A percentile compares a stretch with the other conserved stretches of the same genome.
These are phyloP conservation scores for Orbicella faveolata DNA, from an alignment of 64 coral and sea anemone species.

Conservation along the genomic window DNA sequence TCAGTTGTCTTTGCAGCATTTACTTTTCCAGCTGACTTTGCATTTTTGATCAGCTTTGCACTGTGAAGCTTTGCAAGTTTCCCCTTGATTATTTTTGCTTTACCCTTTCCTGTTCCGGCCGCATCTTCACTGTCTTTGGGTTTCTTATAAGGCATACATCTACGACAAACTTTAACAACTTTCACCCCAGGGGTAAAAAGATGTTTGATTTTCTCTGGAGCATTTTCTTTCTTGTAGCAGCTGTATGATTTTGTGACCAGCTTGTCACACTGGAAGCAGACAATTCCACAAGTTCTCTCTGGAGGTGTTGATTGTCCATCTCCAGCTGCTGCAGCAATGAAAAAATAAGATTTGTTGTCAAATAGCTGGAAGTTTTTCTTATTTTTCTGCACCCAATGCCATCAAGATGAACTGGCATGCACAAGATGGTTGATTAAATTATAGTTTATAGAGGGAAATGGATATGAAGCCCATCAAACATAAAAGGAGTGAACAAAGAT, in stretches of 20 bases:
- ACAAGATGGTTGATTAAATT: too few relatives aligned
- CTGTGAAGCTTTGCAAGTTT: conserved; percentile 47
- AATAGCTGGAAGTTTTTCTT: background rate
- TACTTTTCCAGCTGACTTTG: conserved; percentile 37
- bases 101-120: conserved; percentile 35
- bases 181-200: conserved; percentile 76
- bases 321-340: background rate
- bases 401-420: too few relatives aligned
- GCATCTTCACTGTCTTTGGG: conserved; percentile 56
- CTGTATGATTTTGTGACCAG: conserved; percentile 92
- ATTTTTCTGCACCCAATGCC: too few relatives aligned
- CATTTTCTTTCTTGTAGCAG: conserved; percentile 81
- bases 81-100: conserved; percentile 28
- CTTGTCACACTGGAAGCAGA: conserved; percentile 73
- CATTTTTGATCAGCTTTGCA: conserved; percentile 54
- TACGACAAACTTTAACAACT: conserved; percentile 82
- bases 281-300: conserved; percentile 72
- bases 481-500: too few relatives aligned
- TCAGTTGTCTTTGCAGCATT: conserved; percentile 28
- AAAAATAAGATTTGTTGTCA: background rate
- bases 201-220: conserved; percentile 80
- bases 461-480: too few relatives aligned
- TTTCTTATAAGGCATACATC: conserved; percentile 92
- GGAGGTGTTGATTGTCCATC: conserved; percentile 17
- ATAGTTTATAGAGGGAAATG: too few relatives aligned